Conservation (phyloP, 2,888 invertebrate species). For the Cacoxenus indagator region DNA sequence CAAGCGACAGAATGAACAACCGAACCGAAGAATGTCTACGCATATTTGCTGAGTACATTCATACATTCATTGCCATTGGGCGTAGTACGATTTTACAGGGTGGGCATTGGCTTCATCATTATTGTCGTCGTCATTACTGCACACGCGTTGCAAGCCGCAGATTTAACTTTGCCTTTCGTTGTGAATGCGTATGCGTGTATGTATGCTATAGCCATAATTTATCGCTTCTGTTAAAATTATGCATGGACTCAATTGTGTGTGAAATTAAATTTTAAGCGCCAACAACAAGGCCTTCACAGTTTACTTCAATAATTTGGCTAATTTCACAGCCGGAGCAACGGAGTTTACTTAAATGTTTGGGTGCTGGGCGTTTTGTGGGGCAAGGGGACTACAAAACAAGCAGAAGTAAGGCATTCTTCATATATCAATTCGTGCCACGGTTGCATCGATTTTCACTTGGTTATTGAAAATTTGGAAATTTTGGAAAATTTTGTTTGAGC, state of each 20-base stretch:
- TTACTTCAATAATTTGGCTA: slow-evolving; percentile 63
- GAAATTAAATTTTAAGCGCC: slow-evolving; percentile 66
- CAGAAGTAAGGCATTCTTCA: too few relatives aligned
- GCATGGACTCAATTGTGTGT: slow-evolving; percentile 64
- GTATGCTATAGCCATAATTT: slow-evolving; percentile 62
- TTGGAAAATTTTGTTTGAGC: too few relatives aligned
- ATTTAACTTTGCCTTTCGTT: neutral
- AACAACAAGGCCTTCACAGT: slow-evolving; percentile 53
- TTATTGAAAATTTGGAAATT: too few relatives aligned
- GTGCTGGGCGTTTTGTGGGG: neutral
- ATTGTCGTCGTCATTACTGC: neutral
- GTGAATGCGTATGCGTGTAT: slow-evolving; percentile 20
- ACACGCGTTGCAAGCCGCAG: neutral
- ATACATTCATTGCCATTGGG: neutral
- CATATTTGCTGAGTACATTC: neutral
- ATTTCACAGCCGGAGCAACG: slow-evolving; percentile 38
- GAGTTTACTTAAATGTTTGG: neutral
- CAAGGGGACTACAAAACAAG: neutral
- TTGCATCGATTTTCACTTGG: too few relatives aligned
- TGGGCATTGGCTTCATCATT: neutral
- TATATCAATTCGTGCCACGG: too few relatives aligned
- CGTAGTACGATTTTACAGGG: neutral
- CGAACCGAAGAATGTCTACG: neutral
- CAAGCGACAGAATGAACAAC: slow-evolving; percentile 59
- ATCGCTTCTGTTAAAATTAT: slow-evolving; percentile 62